Evolutionary conservation across 2,888 invertebrate genomes (phyloP).

Genomic region (Stenodera caucasica): DNA sequence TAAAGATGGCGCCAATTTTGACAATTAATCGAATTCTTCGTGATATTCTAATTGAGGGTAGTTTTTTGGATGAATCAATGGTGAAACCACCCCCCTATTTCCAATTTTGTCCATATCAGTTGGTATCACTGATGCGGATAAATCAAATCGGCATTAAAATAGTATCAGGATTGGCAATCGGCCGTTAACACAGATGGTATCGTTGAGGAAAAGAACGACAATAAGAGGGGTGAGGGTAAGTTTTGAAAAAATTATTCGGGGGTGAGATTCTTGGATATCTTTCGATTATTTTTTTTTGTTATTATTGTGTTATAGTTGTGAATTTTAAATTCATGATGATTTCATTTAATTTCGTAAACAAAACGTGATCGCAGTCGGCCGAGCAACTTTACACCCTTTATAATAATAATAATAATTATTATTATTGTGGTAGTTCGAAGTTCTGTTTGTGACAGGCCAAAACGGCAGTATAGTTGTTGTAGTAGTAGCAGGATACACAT

Average conservation of each 20-base stretch:
- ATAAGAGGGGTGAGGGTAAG: neutral
- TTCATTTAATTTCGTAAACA: neutral
- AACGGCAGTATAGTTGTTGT: neutral
- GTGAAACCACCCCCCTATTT: neutral
- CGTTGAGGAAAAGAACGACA: slow-evolving; percentile 16
- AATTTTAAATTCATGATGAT: neutral
- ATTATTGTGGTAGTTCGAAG: no score
- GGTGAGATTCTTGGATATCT: no score
- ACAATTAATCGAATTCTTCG: no score
- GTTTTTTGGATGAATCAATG: no score
- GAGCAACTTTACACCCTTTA: neutral
- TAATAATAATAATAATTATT: no score
- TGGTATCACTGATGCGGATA: slow-evolving; percentile 37
- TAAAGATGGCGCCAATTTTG: no score
- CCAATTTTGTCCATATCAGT: neutral
- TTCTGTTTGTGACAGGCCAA: neutral
- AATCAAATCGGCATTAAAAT: slow-evolving; percentile 54
- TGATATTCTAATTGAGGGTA: no score
- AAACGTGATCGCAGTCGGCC: no score
- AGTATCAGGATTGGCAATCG: slow-evolving; percentile 51
- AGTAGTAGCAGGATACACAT: neutral
- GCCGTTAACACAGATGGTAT: slow-evolving; percentile 55
- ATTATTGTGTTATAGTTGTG: neutral
- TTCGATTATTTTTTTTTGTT: no score
- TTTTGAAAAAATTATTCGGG: no score